These are phyloP conservation scores for Ophraella communa DNA, from an alignment of 2,888 invertebrate genomes.

Conservation along the genomic window DNA sequence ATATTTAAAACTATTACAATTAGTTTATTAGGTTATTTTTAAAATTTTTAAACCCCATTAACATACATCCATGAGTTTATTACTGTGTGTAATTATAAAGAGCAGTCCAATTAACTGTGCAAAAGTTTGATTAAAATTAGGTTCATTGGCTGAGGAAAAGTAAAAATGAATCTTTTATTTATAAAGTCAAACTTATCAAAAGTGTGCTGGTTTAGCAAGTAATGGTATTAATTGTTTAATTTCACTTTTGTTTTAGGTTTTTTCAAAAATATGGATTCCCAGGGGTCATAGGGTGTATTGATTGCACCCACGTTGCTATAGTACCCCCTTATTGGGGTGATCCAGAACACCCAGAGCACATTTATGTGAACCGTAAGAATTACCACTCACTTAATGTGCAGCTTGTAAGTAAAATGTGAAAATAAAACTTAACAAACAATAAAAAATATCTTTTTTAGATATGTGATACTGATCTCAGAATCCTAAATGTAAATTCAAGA, in stretches of 20 bases:
- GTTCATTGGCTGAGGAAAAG: neutral
- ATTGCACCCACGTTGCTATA: slow-evolving; percentile 1
- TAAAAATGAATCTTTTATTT: neutral
- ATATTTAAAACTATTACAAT: neutral
- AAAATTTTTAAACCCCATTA: neutral
- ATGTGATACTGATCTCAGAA: neutral
- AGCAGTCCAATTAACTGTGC: neutral
- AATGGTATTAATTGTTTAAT: neutral
- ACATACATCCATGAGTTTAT: neutral
- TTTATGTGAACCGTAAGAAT: neutral
- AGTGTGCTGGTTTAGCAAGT: too few relatives aligned
- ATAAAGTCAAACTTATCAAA: neutral
- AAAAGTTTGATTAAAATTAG: neutral
- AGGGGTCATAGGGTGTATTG: neutral
- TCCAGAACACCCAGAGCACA: neutral
- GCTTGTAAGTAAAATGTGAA: neutral
- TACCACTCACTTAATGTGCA: neutral
- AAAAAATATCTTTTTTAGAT: neutral
- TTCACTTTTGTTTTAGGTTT: neutral
- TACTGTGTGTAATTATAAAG: neutral
- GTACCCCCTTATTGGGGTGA: neutral
- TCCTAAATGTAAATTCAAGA: slow-evolving; percentile 3
- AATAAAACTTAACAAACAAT: neutral
- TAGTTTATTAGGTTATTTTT: neutral
- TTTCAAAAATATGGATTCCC: neutral